Conservation (phyloP, 2,888 invertebrate genomes). For the Ophion slaviceki region DNA sequence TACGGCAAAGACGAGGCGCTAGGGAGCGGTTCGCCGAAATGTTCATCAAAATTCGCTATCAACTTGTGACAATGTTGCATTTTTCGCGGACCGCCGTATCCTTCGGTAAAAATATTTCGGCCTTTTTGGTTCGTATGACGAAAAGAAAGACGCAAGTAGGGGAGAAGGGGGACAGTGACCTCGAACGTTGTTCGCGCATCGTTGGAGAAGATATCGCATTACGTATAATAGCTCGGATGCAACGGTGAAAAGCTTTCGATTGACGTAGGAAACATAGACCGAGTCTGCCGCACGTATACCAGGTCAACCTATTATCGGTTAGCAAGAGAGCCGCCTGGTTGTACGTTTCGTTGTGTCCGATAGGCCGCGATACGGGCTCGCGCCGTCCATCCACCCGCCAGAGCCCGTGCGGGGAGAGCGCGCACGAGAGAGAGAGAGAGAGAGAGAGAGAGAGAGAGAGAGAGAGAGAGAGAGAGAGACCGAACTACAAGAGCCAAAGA, state of each 20-base stretch:
- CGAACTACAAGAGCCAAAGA: slow-evolving; percentile 45
- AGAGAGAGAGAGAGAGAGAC: background rate
- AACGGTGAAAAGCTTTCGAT: slow-evolving; percentile 19
- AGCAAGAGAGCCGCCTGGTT: slow-evolving; percentile 54
- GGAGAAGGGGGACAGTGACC: background rate
- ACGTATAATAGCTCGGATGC: slow-evolving; percentile 4
- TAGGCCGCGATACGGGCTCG: slow-evolving; percentile 46
- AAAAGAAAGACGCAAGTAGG: no score
- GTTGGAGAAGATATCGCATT: slow-evolving; percentile 14
- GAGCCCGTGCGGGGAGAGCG: slow-evolving; percentile 37
- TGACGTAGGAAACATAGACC: slow-evolving; percentile 12
- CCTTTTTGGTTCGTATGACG: no score
- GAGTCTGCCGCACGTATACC: slow-evolving; percentile 12
- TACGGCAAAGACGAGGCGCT: slow-evolving; percentile 60
- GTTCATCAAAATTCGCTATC: no score
- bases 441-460: slow-evolving; percentile 4
- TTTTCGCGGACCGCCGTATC: no score
- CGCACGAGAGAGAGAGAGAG: background rate
- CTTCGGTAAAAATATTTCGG: no score
- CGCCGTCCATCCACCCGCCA: slow-evolving; percentile 35
- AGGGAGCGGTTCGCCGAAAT: no score
- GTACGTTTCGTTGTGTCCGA: slow-evolving; percentile 37
- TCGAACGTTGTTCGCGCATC: slow-evolving; percentile 27
- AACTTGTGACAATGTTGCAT: no score
- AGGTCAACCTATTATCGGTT: slow-evolving; percentile 56